A percentile compares a stretch with the other conserved stretches of the same genome.
Evolutionary conservation across 2,888 invertebrate genomes (phyloP).

Genomic region (Drosophila monieri): DNA sequence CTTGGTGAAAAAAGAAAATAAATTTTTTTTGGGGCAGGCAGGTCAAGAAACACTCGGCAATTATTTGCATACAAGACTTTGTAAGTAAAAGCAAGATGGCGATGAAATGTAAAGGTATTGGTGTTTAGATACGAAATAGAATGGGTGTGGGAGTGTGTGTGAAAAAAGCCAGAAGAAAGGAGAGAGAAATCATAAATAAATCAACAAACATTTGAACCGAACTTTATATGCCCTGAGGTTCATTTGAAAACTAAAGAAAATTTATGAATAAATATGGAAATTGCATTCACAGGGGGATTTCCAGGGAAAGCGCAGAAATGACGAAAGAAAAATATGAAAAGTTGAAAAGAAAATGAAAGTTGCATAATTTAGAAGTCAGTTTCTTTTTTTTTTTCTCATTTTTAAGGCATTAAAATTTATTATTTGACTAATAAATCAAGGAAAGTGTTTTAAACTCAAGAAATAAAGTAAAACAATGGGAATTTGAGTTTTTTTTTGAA

Average conservation of each 20-base stretch:
- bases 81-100: background rate
- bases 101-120: slow-evolving; percentile 2
- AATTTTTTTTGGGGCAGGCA: background rate
- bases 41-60: slow-evolving; percentile 61
- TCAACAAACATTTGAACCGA: slow-evolving; percentile 19
- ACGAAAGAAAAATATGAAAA: background rate
- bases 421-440: too few species aligned
- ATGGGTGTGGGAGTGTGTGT: slow-evolving; percentile 9
- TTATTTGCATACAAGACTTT: slow-evolving; percentile 69
- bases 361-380: background rate
- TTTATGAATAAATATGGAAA: slow-evolving; percentile 10
- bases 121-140: background rate
- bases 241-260: slow-evolving; percentile 3
- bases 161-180: slow-evolving; percentile 31
- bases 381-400: background rate
- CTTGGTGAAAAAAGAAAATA: background rate
- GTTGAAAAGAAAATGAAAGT: slow-evolving; percentile 2
- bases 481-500: too few species aligned
- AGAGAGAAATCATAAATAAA: slow-evolving; percentile 38
- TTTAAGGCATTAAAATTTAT: too few species aligned
- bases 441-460: too few species aligned
- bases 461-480: too few species aligned
- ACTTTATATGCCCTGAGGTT: slow-evolving; percentile 10
- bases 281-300: slow-evolving; percentile 18
- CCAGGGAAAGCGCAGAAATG: background rate